Conservation (phyloP, 2,113 vertebrate species). For the Trogon surrucura region DNA sequence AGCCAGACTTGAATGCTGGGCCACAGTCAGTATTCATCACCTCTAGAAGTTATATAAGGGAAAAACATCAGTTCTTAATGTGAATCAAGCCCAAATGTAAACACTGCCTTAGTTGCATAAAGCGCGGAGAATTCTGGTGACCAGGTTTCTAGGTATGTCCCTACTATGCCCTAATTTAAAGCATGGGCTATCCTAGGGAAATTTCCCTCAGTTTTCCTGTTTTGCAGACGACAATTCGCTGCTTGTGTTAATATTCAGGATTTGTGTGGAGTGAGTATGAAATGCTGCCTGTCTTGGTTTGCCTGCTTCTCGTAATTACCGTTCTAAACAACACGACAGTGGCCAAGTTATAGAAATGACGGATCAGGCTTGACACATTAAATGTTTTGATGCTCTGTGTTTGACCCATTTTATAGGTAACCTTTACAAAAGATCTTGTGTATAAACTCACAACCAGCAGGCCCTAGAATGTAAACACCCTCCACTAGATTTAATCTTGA, state of each 20-base stretch:
- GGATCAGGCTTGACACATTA: background rate
- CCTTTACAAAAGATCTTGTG: background rate
- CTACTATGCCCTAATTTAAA: background rate
- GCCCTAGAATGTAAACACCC: background rate
- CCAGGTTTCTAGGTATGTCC: background rate
- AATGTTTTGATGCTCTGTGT: background rate
- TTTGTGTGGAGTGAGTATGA: background rate
- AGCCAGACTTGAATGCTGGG: background rate
- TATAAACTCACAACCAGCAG: background rate
- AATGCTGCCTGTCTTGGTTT: background rate
- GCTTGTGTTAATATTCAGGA: background rate
- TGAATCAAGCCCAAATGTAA: background rate
- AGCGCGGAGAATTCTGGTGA: rapidly evolving
- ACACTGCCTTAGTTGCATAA: background rate
- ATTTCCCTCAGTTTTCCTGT: background rate
- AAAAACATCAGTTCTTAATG: background rate
- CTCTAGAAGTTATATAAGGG: background rate
- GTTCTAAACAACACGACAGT: background rate
- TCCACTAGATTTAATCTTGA: background rate
- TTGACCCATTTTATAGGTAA: background rate
- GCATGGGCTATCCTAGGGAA: background rate
- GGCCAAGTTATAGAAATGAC: background rate
- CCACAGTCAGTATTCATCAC: background rate
- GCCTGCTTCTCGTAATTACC: background rate
- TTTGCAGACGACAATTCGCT: background rate